A percentile compares a stretch with the other conserved stretches of the same genome.
Evolutionary conservation across 2,888 invertebrate species (phyloP).

Genomic region (Drosophila kambysellisi): DNA sequence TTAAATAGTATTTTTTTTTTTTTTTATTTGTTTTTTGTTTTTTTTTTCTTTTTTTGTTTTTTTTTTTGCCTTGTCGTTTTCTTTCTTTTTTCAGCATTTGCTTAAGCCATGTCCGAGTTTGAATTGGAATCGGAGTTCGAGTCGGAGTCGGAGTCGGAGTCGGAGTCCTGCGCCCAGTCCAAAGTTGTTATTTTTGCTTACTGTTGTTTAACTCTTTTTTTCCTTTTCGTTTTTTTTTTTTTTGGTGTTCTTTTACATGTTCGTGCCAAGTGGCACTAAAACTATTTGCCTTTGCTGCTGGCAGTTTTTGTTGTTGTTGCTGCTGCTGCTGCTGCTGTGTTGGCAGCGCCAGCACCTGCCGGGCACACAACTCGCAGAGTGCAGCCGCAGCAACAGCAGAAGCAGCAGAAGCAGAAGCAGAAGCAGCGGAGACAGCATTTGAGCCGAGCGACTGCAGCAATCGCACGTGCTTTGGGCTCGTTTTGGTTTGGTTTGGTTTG

Average conservation of each 20-base stretch:
- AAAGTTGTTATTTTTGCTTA: conserved; percentile 4
- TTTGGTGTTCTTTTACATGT: conserved; percentile 64
- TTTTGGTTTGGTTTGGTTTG: conserved; percentile 4
- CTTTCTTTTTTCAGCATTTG: conserved; percentile 23
- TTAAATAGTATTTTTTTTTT: conserved; percentile 29
- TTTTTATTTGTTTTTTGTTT: not conserved
- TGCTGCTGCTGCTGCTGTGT: conserved; percentile 8
- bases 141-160: conserved; percentile 12
- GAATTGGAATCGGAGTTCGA: conserved; percentile 19
- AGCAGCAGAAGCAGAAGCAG: conserved; percentile 37
- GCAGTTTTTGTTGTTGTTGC: conserved; percentile 38
- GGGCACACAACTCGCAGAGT: conserved; percentile 60
- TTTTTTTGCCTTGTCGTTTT: not conserved
- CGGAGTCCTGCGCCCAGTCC: not conserved
- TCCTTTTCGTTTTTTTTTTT: conserved; percentile 12
- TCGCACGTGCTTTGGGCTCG: conserved; percentile 56
- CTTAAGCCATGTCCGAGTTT: conserved; percentile 38
- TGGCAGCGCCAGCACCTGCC: conserved; percentile 50
- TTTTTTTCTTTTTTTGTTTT: not conserved
- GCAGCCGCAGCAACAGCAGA: conserved; percentile 42
- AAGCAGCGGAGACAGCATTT: conserved; percentile 9
- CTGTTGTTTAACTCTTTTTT: conserved; percentile 5
- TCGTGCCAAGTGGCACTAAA: conserved; percentile 82
- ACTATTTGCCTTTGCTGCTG: conserved; percentile 73
- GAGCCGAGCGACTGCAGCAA: conserved; percentile 59